Conservation (phyloP, 1,140 invertebrate species). For the Helicoverpa zea region DNA sequence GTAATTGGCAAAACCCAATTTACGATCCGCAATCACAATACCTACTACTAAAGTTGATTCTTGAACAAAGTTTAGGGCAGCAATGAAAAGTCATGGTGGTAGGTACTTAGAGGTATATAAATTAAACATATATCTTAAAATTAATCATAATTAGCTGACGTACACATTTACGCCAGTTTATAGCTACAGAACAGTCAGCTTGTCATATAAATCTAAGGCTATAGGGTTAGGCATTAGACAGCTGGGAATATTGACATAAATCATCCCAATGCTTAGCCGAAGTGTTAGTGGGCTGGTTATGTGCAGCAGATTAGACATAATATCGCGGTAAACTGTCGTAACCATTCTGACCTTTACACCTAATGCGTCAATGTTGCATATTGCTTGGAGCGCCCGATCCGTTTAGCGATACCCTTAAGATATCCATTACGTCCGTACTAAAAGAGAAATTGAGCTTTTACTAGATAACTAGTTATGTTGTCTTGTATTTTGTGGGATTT, state of each 20-base stretch:
- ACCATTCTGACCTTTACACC: slow-evolving; percentile 36
- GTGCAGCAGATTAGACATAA: slow-evolving; percentile 34
- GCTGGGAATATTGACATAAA: slow-evolving; percentile 45
- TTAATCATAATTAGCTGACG: not conserved
- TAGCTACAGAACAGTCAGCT: not conserved
- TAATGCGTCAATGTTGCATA: slow-evolving; percentile 22
- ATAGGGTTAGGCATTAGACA: slow-evolving; percentile 27
- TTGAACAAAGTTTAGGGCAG: not conserved
- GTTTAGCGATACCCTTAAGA: slow-evolving; percentile 36
- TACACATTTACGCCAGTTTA: not conserved
- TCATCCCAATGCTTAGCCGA: slow-evolving; percentile 24
- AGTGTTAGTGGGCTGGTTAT: slow-evolving; percentile 22
- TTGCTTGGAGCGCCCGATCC: slow-evolving; percentile 31
- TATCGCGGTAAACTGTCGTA: slow-evolving; percentile 32
- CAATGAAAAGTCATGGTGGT: not conserved
- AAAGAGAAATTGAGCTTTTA: slow-evolving; percentile 24
- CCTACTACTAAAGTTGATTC: not conserved
- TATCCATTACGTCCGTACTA: slow-evolving; percentile 28
- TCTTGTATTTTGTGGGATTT: not conserved
- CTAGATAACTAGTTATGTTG: slow-evolving; percentile 8
- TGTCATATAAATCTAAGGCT: slow-evolving; percentile 11
- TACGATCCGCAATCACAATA: not conserved
- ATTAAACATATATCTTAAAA: not conserved
- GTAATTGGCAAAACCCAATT: not conserved
- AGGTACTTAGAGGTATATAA: too few relatives aligned